A percentile compares a stretch with the other conserved stretches of the same genome.
Evolutionary conservation across 1,140 invertebrate species (phyloP).

Genomic region (Phymorhynchus buccinoides): DNA sequence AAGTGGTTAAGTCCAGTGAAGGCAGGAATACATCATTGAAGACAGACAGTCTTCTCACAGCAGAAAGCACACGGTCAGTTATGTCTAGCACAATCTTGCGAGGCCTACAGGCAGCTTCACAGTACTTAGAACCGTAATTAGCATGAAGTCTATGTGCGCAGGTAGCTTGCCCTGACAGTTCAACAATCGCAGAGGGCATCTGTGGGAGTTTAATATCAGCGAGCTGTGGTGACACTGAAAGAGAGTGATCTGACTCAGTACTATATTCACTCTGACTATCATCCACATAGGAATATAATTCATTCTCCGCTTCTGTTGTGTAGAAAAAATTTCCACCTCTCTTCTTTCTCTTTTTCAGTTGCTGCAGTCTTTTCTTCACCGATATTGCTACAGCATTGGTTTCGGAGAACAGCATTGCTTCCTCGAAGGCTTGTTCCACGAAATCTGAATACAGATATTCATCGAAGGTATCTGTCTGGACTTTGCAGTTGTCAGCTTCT

Average conservation of each 20-base stretch:
- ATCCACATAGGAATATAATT: conserved; percentile 11
- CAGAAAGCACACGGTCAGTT: background rate
- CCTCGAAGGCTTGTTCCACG: background rate
- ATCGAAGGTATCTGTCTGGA: background rate
- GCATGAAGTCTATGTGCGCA: background rate
- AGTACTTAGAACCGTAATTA: background rate
- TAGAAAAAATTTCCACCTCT: background rate
- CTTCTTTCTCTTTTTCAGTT: background rate
- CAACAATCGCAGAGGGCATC: background rate
- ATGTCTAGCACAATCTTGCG: conserved; percentile 25
- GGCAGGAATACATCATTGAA: background rate
- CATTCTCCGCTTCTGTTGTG: background rate
- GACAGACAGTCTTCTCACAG: background rate
- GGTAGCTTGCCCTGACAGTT: background rate
- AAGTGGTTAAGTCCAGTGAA: conserved; percentile 10
- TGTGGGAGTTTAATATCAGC: background rate
- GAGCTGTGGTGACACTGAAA: background rate
- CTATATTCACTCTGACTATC: background rate
- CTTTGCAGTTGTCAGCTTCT: background rate
- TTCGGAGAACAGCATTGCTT: background rate
- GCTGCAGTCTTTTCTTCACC: background rate
- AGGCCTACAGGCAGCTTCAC: background rate
- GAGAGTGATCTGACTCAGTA: background rate
- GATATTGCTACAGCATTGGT: background rate
- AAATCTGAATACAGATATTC: background rate